Evolutionary conservation across 2,113 vertebrate genomes (phyloP).

Genomic region (Pavo muticus): DNA sequence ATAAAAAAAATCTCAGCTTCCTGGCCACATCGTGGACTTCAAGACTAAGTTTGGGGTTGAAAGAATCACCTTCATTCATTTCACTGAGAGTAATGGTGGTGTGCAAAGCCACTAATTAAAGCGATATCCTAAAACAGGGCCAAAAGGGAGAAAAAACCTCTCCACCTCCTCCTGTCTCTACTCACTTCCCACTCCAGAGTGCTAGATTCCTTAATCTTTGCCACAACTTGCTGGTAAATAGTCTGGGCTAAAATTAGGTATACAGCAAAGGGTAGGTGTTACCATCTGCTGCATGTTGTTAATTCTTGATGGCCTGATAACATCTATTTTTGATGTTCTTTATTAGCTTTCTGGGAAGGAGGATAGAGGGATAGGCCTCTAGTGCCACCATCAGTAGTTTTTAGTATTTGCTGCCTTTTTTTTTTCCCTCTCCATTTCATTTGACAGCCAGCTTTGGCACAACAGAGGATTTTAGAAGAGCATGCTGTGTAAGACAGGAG

Average conservation of each 20-base stretch:
- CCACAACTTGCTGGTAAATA: slow-evolving; percentile 59
- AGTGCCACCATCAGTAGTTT: slow-evolving; percentile 65
- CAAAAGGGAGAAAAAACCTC: neutral
- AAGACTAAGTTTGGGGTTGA: neutral
- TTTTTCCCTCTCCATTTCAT: neutral
- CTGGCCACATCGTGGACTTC: neutral
- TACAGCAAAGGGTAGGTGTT: slow-evolving; percentile 56
- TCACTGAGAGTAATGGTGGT: neutral
- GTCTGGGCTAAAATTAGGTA: slow-evolving; percentile 62
- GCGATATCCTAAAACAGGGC: neutral
- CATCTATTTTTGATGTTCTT: slow-evolving; percentile 51
- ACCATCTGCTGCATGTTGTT: slow-evolving; percentile 64
- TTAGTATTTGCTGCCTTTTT: slow-evolving; percentile 1
- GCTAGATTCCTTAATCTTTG: slow-evolving; percentile 36
- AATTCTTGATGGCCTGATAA: slow-evolving; percentile 56
- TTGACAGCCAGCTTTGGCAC: neutral
- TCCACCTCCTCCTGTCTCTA: neutral
- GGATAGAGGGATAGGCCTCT: slow-evolving; percentile 35
- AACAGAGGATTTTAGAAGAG: neutral
- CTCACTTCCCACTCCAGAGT: rapidly evolving
- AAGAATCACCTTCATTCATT: neutral
- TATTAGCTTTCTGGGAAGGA: slow-evolving; percentile 27
- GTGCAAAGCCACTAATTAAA: slow-evolving; percentile 7
- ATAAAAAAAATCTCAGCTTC: neutral
- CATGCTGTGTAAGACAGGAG: neutral